Base-by-base conservation (phyloP, 2,888 invertebrate species). In the Phytoseiulus persimilis region DNA sequence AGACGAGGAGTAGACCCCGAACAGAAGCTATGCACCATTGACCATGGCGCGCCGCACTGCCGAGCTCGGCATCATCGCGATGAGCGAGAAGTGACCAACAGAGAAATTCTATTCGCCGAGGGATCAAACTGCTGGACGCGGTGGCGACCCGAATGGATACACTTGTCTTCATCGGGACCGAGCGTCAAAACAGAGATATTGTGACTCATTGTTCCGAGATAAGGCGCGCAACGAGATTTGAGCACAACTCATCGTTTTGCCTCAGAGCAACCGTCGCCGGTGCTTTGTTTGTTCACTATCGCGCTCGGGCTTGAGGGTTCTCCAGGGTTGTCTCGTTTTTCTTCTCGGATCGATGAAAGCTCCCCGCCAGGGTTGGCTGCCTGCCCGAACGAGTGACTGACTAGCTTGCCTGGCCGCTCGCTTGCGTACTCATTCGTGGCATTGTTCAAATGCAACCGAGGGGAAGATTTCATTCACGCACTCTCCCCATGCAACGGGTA, bases 381-480 rank as follows among this genome's bases (percentile, higher is more conserved):
- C 65, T 14, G 65, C 65, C 18, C 65, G 65, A 28, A 28, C 14
- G 65, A 65, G 14, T 11, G 65, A 65, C 65, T 65, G 65, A 65
- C 65, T 65, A 28, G 28, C 65, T 3, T 39, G 39, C 39, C 3
- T 9, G 39, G 39, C 39, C 39, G 39, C 39, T 65, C 14, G 65
- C 65, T 65, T 65, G 9, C 18, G 9, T 65, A 65, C 65, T 23
- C 65, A 65, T 65, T 28, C 14, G 65, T 65, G 5, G 65, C 65
- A 14, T 65, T 65, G 65, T 65, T 65, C 65, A 28, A 65, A 65
- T 65, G 65, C 65, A 65, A 65, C 65, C 65, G 28, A 65, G 65
- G 65, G 65, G 65, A 65, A 65, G 65, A 65, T 65, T 65, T 65
- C 65, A 65, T 65, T 65, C 65, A 65, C 65, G 65, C 65, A 65